Base-by-base conservation (phyloP, 37 sponge, comb jelly and placozoan genomes). In the Halichondria panicea region DNA sequence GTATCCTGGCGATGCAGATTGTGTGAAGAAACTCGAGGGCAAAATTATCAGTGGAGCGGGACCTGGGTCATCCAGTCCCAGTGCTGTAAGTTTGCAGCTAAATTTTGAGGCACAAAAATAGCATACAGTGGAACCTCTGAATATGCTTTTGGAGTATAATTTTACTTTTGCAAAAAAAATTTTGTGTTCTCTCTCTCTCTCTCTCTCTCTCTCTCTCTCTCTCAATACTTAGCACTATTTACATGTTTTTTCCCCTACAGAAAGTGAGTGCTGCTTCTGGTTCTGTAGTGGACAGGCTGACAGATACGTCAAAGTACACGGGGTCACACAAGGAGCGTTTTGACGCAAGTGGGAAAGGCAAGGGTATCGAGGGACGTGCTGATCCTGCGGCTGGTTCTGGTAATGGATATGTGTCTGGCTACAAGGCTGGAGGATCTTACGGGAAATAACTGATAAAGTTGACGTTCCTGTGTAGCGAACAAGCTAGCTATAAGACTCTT, bases 311-410 rank as follows among this genome's bases (percentile, higher is more conserved):
- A 80, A 89, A 86, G 70, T 94, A 94, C 74, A 89, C 90, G 0
- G 94, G 90, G 4, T 54, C 83, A 30, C 94, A 94, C 84, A 94
- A 94, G 77, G 71, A 87, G 63, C 63, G 94, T 32, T 94, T 94
- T 70, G 91, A 89, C 25, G 84, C 73, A 8, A 41, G 71, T 19
- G 94, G 94, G 0, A 81, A 74, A 44, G 94, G 94, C 1, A 84
- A 77, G 31, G 94, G 94, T 2, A 32, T 94, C 18, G 84, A 76
- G 31, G 94, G 94, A 43, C 45, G 94, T 12, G 87, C 86, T 38
- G 66, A 65, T 9, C 53, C 73, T 33, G 66, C 73, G 1, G 82
- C 76, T 50, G 91, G 91, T 9, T 43, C 72, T 32, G 82, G 73
- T 6, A 66, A 81, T 13, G 52, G 61, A 5, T 91, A 91, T 55